A percentile compares a stretch with the other conserved stretches of the same genome.
These are phyloP conservation scores for Gymnothorax javanicus DNA, from an alignment of 2,797 vertebrate genomes.

Conservation along the genomic window DNA sequence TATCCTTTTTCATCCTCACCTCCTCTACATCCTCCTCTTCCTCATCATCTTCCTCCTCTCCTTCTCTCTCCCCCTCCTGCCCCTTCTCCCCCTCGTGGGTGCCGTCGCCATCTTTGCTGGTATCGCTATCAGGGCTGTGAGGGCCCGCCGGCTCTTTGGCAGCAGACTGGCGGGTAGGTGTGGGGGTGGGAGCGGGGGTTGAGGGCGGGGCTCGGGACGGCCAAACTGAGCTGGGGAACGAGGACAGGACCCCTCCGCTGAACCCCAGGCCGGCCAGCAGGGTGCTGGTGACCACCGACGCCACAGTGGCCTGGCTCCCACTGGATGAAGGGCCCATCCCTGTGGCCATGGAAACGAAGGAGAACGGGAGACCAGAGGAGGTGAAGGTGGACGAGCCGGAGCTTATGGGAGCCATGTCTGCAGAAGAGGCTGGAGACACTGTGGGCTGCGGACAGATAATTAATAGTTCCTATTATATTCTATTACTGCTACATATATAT, in stretches of 20 bases:
- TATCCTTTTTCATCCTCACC: conserved; percentile 74
- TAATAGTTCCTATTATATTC: too few relatives aligned
- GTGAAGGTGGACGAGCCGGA: conserved; percentile 98
- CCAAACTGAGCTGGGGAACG: conserved; percentile 91
- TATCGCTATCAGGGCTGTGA: conserved; percentile 70
- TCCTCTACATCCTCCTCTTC: conserved; percentile 76
- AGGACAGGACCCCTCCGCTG: conserved; percentile 90
- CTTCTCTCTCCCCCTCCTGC: conserved; percentile 72
- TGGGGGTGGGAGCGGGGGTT: conserved; percentile 61
- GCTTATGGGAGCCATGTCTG: conserved; percentile 99
- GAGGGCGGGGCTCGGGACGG: conserved; percentile 80
- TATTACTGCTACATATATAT: too few relatives aligned
- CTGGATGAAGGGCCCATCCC: conserved; percentile 96
- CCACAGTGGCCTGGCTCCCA: conserved; percentile 93
- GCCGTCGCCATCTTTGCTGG: conserved; percentile 68
- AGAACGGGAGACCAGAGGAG: conserved; percentile 95
- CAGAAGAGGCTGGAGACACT: conserved; percentile 91
- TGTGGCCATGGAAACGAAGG: conserved; percentile 97
- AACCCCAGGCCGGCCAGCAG: conserved; percentile 93
- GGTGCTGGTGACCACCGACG: conserved; percentile 95
- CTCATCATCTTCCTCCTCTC: conserved; percentile 78
- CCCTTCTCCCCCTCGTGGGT: conserved; percentile 74
- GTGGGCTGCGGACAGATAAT: conserved; percentile 78
- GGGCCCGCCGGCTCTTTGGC: conserved; percentile 73
- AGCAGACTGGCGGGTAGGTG: conserved; percentile 68